Base-by-base conservation (phyloP, 2,888 invertebrate species). In the Tryphoninae sp. region DNA sequence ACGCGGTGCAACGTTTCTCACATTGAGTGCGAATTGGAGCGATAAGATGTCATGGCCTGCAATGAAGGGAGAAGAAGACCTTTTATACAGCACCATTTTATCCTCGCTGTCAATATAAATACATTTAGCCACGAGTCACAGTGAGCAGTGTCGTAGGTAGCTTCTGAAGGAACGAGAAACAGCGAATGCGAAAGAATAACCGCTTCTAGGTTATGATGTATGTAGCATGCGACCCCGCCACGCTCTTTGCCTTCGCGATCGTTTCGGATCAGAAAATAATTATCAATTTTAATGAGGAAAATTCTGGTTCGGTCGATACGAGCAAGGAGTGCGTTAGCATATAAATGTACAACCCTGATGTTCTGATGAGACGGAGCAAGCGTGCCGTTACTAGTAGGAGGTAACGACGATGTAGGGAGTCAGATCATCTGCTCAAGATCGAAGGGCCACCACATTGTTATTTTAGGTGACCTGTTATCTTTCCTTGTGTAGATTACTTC, bases 221-320 rank as follows among this genome's bases (percentile, higher is more conserved):
- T 55, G 7, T 74, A 80, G 16, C 69, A 77, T 0, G 80, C 83
- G 0, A 78, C 74, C 0, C 82, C 77, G 0, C 80, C 80, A 0
- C 82, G 77, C 3, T 23, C 9, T 8, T 61, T 68, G 0, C 42
- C 26, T 3, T 69, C 40, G 0, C 73, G 40, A 67, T 82, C 80
- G 2, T 80, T 80, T 0, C 82, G 72, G 3, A 80, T 58, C 0
- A 77, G 6, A 16, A 22, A 40, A 42, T 80, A 82, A 1, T 68
- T 23, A 0, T 61, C 7, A 0, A 80, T 1, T 0, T 16, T 6
- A 2, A 82, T 23, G 0, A 79, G 19, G 8, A 13, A 49, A 49
- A 49, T 9, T 49, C 49, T 9, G 13, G 9, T 2, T 2, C 4
- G 13, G 9, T 49, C 49, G 13, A 49, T 49, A 19, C 7, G 49